Evolutionary conservation across 2,888 invertebrate species (phyloP).

Genomic region (Campopleginae sp.): DNA sequence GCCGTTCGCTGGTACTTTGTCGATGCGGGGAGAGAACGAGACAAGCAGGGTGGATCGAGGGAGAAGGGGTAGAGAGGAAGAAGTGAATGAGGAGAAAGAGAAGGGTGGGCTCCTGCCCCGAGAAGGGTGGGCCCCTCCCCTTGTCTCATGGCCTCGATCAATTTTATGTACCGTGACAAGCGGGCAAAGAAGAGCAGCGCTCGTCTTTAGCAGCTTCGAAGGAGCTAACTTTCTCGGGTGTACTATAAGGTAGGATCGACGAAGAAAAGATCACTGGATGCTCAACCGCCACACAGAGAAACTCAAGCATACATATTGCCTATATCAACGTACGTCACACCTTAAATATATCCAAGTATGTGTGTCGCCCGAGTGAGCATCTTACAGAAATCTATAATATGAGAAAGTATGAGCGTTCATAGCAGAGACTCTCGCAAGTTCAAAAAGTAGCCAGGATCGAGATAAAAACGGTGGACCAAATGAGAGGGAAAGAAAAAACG

Average conservation of each 20-base stretch:
- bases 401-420: too few relatives aligned
- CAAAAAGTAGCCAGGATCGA: too few relatives aligned
- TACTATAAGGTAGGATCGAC: slow-evolving; percentile 20
- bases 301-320: slow-evolving; percentile 20
- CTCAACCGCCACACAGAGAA: slow-evolving; percentile 29
- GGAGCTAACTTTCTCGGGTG: slow-evolving; percentile 42
- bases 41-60: background rate
- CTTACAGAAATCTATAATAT: too few relatives aligned
- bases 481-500: too few relatives aligned
- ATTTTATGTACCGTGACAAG: slow-evolving; percentile 68
- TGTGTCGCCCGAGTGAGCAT: too few relatives aligned
- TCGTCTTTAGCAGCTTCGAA: slow-evolving; percentile 1
- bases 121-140: slow-evolving; percentile 6
- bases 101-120: slow-evolving; percentile 5
- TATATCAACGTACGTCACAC: background rate
- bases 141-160: slow-evolving; percentile 66
- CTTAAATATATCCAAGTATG: background rate
- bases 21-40: slow-evolving; percentile 19
- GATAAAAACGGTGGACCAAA: too few relatives aligned
- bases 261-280: slow-evolving; percentile 34
- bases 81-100: background rate
- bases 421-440: too few relatives aligned
- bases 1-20: slow-evolving; percentile 51
- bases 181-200: slow-evolving; percentile 38
- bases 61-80: background rate